Percentiles rank a stretch among this genome's conserved stretches.
These are phyloP conservation scores for Pandemis heparana DNA, from an alignment of 2,888 invertebrate species.

Conservation along the genomic window DNA sequence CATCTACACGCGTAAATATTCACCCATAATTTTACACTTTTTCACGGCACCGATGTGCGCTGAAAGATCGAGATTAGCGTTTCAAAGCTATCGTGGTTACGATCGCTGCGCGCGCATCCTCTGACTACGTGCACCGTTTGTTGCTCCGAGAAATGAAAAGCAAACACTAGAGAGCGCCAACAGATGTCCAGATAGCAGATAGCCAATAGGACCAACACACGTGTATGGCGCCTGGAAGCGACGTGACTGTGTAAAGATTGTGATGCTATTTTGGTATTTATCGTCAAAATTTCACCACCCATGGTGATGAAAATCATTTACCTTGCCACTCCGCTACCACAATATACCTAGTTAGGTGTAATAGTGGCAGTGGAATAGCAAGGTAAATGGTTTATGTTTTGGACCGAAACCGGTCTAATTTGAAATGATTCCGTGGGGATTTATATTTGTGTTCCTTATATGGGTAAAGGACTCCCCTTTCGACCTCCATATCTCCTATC, in stretches of 20 bases:
- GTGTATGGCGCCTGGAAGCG: slow-evolving; percentile 49
- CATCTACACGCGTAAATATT: slow-evolving; percentile 48
- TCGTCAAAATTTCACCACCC: not conserved
- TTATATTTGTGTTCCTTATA: no score
- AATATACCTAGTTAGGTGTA: no score
- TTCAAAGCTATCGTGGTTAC: slow-evolving; percentile 80
- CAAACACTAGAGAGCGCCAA: slow-evolving; percentile 78
- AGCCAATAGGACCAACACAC: slow-evolving; percentile 74
- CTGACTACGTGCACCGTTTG: slow-evolving; percentile 64
- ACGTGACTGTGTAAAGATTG: not conserved
- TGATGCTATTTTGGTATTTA: not conserved
- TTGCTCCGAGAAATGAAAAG: slow-evolving; percentile 83
- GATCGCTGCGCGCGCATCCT: slow-evolving; percentile 78
- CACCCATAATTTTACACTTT: slow-evolving; percentile 55
- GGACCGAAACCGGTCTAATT: no score
- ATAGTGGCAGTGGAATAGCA: no score
- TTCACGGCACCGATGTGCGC: slow-evolving; percentile 55
- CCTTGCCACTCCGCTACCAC: no score
- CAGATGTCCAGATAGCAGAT: slow-evolving; percentile 85
- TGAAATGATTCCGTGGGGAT: no score
- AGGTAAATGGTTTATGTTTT: no score
- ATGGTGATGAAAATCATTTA: no score
- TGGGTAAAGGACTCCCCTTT: no score
- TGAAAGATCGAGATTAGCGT: slow-evolving; percentile 68
- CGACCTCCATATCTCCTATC: no score